A percentile compares a stretch with the other conserved stretches of the same genome.
Conservation (phyloP, 2,113 vertebrate species). For the Nannobrachium achirus region DNA sequence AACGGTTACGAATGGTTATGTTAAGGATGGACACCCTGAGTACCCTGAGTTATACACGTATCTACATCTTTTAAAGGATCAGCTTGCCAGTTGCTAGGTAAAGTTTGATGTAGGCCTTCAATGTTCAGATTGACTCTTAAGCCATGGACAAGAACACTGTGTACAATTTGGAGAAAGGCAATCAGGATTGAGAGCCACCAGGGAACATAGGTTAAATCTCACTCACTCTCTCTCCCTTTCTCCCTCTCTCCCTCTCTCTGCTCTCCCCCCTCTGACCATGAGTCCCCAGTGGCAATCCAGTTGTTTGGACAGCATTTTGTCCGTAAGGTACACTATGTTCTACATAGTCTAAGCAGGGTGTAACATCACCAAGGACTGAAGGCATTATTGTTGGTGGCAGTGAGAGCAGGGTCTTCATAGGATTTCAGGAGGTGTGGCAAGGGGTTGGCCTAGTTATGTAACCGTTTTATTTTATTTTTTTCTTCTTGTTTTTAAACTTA, state of each 20-base stretch:
- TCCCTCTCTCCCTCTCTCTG: neutral
- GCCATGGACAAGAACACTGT: neutral
- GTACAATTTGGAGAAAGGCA: neutral
- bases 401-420: constrained; percentile 20
- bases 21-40: too few species aligned
- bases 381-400: constrained; percentile 11
- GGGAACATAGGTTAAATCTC: neutral
- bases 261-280: neutral
- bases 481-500: neutral
- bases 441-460: constrained; percentile 34
- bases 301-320: constrained; percentile 15
- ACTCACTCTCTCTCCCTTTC: neutral
- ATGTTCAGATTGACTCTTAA: neutral
- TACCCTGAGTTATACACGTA: too few species aligned
- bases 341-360: neutral
- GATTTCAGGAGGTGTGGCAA: constrained; percentile 20
- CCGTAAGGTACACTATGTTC: constrained; percentile 34
- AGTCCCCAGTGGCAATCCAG: neutral
- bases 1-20: too few species aligned
- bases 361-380: neutral
- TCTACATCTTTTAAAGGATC: neutral
- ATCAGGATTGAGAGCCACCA: neutral
- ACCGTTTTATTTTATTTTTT: neutral
- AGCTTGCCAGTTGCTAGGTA: neutral
- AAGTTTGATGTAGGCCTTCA: neutral